phyloP scores from a whole-genome alignment of 2,888 invertebrate species.

The Dryobotodes eremita region DNA sequence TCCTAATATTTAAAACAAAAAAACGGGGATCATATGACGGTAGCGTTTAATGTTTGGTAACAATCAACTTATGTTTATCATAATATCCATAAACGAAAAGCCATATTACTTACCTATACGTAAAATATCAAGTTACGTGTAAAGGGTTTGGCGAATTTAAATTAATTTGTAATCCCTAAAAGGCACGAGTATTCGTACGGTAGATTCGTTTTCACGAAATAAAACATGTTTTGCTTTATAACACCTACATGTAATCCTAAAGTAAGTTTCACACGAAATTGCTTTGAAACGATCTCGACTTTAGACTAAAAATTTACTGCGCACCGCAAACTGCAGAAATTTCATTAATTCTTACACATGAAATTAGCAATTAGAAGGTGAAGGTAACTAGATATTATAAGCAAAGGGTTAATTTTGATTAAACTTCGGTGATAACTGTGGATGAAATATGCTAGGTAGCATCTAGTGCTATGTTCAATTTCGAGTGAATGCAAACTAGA shows the following conservation, averaged over 20 bases:
- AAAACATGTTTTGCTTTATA: constrained; percentile 9
- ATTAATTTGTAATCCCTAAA: constrained; percentile 28
- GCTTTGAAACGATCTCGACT: constrained; percentile 37
- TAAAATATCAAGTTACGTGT: constrained; percentile 36
- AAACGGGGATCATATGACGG: neutral
- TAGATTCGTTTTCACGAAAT: constrained; percentile 7
- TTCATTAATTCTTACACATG: constrained; percentile 32
- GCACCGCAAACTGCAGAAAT: constrained; percentile 45
- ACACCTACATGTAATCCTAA: constrained; percentile 24
- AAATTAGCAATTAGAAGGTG: constrained; percentile 42
- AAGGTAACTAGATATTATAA: constrained; percentile 18
- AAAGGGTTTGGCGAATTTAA: constrained; percentile 37
- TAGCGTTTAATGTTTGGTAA: neutral
- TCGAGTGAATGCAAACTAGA: constrained; percentile 45
- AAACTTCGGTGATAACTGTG: constrained; percentile 35
- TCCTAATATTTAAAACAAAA: neutral
- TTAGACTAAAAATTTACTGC: constrained; percentile 42
- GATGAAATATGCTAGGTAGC: constrained; percentile 22
- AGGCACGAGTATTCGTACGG: neutral
- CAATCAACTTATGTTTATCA: constrained; percentile 3
- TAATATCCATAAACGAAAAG: neutral
- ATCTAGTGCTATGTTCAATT: constrained; percentile 23
- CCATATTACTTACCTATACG: constrained; percentile 5
- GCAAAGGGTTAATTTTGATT: constrained; percentile 36
- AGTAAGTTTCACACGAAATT: constrained; percentile 26